Evolutionary conservation across 2,797 vertebrate species (phyloP).

Genomic region (Molothrus aeneus): DNA sequence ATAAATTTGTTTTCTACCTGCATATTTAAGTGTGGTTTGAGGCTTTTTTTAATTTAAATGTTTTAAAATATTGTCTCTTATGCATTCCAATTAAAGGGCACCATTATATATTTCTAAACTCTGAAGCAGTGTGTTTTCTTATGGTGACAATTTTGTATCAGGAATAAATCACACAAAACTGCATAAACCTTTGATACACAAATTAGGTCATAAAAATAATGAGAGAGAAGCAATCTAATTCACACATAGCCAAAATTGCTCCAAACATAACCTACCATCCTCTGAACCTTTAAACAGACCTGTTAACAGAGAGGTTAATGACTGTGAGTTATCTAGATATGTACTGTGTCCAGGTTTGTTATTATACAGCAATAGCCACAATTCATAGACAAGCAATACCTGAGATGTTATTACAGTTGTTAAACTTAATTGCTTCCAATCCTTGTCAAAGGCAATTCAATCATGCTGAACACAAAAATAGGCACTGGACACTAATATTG

Average conservation of each 20-base stretch:
- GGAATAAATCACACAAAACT: background rate
- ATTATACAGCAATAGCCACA: background rate
- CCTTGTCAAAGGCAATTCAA: background rate
- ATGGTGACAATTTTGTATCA: background rate
- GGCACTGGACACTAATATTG: background rate
- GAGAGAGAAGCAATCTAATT: background rate
- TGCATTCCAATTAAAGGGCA: background rate
- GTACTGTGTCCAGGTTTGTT: background rate
- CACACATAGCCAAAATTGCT: background rate
- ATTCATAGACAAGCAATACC: background rate
- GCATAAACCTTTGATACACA: background rate
- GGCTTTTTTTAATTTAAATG: background rate
- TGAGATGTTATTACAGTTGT: background rate
- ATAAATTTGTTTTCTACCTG: background rate
- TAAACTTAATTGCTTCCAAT: background rate
- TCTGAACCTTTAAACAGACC: background rate
- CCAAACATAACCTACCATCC: background rate
- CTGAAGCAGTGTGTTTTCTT: background rate
- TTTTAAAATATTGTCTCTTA: background rate
- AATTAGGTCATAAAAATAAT: background rate
- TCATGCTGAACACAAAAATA: background rate
- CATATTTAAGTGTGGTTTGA: background rate
- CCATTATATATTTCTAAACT: background rate
- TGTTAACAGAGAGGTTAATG: background rate
- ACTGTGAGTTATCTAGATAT: background rate